Conservation (phyloP, 2,113 vertebrate genomes). For the Platanista minor region DNA sequence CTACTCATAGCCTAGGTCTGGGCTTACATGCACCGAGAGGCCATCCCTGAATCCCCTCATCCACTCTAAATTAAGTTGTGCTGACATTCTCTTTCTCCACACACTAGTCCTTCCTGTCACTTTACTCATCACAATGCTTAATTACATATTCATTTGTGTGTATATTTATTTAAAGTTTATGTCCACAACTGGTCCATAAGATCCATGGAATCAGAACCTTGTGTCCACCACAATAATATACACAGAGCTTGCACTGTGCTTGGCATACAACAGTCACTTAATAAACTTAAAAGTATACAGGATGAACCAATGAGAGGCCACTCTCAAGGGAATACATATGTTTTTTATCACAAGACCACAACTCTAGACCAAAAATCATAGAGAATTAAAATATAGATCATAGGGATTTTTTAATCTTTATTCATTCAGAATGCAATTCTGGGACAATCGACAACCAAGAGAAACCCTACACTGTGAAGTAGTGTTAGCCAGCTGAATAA, state of each 20-base stretch:
- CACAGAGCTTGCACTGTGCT: background rate
- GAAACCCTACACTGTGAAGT: conserved; percentile 53
- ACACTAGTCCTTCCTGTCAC: background rate
- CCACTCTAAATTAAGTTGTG: background rate
- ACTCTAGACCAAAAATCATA: background rate
- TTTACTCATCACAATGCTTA: background rate
- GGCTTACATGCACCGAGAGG: background rate
- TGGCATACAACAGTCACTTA: background rate
- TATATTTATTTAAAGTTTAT: background rate
- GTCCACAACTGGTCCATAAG: background rate
- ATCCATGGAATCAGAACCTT: background rate
- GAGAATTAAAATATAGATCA: conserved; percentile 44
- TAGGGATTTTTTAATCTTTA: conserved; percentile 30
- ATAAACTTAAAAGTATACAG: background rate
- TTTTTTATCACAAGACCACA: background rate
- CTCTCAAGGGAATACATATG: background rate
- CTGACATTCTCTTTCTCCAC: background rate
- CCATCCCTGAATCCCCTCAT: background rate
- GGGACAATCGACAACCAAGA: conserved; percentile 39
- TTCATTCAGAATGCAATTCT: conserved; percentile 66
- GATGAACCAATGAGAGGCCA: background rate
- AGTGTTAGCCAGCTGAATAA: conserved; percentile 45
- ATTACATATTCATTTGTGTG: background rate
- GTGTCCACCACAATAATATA: background rate
- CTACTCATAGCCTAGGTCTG: background rate